phyloP scores from a whole-genome alignment of 2,888 invertebrate genomes.

The Trisateles emortualis region DNA sequence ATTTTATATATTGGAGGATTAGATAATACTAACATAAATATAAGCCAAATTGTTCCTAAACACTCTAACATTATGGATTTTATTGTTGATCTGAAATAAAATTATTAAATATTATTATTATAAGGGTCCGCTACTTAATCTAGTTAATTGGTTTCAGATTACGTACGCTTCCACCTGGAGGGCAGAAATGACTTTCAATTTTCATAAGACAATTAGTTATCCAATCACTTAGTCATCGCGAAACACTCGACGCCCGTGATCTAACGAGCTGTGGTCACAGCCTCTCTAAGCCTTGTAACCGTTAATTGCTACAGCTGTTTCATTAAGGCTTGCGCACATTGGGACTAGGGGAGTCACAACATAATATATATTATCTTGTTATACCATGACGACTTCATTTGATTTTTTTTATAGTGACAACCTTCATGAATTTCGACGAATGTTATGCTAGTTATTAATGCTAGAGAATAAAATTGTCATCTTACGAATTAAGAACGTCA shows the following conservation, averaged over 20 bases:
- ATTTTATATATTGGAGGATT: too few species aligned
- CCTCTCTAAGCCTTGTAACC: slow-evolving; percentile 33
- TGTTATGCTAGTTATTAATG: too few species aligned
- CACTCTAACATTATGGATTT: too few species aligned
- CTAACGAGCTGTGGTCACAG: slow-evolving; percentile 26
- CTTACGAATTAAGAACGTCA: too few species aligned
- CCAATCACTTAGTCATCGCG: slow-evolving; percentile 4
- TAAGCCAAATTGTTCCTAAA: too few species aligned
- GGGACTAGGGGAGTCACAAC: not conserved
- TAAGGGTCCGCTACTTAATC: slow-evolving; percentile 4
- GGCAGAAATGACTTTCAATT: slow-evolving; percentile 12
- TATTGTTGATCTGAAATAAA: too few species aligned
- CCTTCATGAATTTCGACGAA: too few species aligned
- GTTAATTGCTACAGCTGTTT: slow-evolving; percentile 51
- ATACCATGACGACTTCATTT: too few species aligned
- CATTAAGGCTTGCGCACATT: slow-evolving; percentile 23
- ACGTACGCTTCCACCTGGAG: slow-evolving; percentile 10
- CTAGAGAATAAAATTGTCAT: too few species aligned
- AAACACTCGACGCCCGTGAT: slow-evolving; percentile 17
- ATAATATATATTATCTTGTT: not conserved
- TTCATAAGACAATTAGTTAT: slow-evolving; percentile 14
- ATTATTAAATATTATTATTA: not conserved
- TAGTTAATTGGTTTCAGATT: slow-evolving; percentile 22
- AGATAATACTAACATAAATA: too few species aligned
- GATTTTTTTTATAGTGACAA: too few species aligned